phyloP scores from a whole-genome alignment of 2,797 vertebrate species.

The Crocidura indochinensis region DNA sequence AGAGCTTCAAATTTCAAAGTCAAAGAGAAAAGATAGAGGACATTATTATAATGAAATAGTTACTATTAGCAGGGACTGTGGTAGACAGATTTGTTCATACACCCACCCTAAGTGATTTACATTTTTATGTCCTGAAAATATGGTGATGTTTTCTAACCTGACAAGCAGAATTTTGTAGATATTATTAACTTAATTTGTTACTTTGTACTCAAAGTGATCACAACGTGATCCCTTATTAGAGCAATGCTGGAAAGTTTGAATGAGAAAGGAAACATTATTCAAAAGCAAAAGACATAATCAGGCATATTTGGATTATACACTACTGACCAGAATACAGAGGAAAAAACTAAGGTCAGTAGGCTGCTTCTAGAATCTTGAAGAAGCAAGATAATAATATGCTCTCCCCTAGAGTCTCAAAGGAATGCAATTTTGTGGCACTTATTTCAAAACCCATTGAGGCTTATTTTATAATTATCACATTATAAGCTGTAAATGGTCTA shows the following conservation, averaged over 20 bases:
- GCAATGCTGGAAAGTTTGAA: not conserved
- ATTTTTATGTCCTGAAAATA: not conserved
- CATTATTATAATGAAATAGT: not conserved
- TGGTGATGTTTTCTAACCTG: no score
- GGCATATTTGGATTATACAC: not conserved
- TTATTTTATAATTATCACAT: not conserved
- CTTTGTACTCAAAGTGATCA: not conserved
- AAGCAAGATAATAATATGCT: not conserved
- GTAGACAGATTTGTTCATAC: not conserved
- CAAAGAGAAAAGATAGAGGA: constrained; percentile 14
- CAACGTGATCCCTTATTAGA: not conserved
- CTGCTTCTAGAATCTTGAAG: not conserved
- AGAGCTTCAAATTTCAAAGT: constrained; percentile 3
- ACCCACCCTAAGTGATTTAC: not conserved
- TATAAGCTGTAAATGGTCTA: not conserved
- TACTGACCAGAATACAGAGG: not conserved
- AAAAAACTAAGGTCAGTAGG: not conserved
- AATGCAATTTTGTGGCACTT: not conserved
- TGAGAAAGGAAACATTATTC: not conserved
- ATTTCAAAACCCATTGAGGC: not conserved
- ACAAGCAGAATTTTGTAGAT: not conserved
- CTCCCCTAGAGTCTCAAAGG: not conserved
- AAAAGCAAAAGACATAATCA: not conserved
- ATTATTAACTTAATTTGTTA: not conserved
- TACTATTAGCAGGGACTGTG: not conserved